phyloP scores from a whole-genome alignment of 1,140 invertebrate species.

The Ganaspis sp. region DNA sequence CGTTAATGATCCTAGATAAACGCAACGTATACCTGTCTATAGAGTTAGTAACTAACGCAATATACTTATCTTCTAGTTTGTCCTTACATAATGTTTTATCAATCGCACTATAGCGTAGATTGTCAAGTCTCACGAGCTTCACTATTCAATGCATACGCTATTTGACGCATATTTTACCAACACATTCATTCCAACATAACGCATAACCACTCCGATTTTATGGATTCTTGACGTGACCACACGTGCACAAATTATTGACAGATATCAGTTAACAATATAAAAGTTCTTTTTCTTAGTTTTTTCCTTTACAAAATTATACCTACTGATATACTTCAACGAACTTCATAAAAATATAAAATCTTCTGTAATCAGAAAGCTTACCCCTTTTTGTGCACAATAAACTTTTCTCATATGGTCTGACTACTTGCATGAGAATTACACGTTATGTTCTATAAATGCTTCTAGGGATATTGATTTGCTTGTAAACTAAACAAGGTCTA shows the following conservation, averaged over 20 bases:
- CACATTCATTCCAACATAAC: conserved; percentile 47
- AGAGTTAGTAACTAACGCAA: background rate
- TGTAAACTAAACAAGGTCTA: too few relatives aligned
- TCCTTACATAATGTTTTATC: conserved; percentile 43
- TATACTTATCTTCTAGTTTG: conserved; percentile 17
- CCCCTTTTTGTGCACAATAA: too few relatives aligned
- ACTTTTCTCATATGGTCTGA: too few relatives aligned
- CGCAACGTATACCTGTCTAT: background rate
- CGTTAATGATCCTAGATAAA: background rate
- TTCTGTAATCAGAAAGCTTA: too few relatives aligned
- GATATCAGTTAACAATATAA: too few relatives aligned
- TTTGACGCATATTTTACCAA: conserved; percentile 56
- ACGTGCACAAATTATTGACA: conserved; percentile 34
- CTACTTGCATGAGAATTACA: too few relatives aligned
- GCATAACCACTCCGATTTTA: conserved; percentile 46
- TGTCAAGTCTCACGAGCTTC: conserved; percentile 50
- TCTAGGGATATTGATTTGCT: too few relatives aligned
- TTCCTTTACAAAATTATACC: too few relatives aligned
- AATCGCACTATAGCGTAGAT: conserved; percentile 52
- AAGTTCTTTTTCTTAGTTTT: conserved; percentile 15
- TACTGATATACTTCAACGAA: too few relatives aligned
- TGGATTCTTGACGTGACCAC: conserved; percentile 43
- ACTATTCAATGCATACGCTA: conserved; percentile 37
- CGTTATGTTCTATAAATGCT: too few relatives aligned
- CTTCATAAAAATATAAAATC: too few relatives aligned